Base-by-base conservation (phyloP, 2,888 invertebrate genomes). In the Parasteatoda lunata region DNA sequence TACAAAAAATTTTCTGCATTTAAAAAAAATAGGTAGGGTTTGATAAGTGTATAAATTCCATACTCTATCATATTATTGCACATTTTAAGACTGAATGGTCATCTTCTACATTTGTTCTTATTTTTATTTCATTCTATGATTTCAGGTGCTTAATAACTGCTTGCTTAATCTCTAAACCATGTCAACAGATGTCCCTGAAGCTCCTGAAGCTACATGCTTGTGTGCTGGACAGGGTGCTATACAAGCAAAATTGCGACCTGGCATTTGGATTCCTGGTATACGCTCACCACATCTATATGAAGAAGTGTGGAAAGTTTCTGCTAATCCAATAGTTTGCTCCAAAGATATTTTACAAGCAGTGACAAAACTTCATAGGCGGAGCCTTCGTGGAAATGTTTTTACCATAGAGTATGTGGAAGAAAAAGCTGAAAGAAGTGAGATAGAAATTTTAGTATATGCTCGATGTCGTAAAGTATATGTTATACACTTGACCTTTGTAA, bases 171-270 rank as follows among this genome's bases (percentile, higher is more conserved):
- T 30, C 30, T 30, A 2, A 30, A 30, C 30, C 30, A 59, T 59
- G 59, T 13, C 59, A 51, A 5, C 77, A 7, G 76, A 85, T 59
- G 85, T 79, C 8, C 59, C 85, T 49, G 79, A 79, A 85, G 70
- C 75, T 54, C 86, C 86, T 52, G 77, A 82, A 48, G 77, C 81
- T 59, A 68, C 65, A 48, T 86, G 86, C 45, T 68, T 86, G 30
- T 86, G 86, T 70, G 52, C 54, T 45, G 81, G 66, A n/a, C 86
- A 81, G 47, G 86, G 73, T 13, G 81, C 65, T 52, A 86, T 86
- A 30, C 86, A 86, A 73, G 86, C 86, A 51, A 73, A 72, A 68
- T 52, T 86, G 68, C 81, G 86, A 66, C 86, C 86, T 47, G 81
- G 86, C 49, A 68, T 86, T 9, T 86, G 81, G 86, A 72, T 86